Percentiles rank a stretch among this genome's conserved stretches.
These are phyloP conservation scores for Pterobdella sp. DNA, from an alignment of 2,888 invertebrate species.

Conservation along the genomic window DNA sequence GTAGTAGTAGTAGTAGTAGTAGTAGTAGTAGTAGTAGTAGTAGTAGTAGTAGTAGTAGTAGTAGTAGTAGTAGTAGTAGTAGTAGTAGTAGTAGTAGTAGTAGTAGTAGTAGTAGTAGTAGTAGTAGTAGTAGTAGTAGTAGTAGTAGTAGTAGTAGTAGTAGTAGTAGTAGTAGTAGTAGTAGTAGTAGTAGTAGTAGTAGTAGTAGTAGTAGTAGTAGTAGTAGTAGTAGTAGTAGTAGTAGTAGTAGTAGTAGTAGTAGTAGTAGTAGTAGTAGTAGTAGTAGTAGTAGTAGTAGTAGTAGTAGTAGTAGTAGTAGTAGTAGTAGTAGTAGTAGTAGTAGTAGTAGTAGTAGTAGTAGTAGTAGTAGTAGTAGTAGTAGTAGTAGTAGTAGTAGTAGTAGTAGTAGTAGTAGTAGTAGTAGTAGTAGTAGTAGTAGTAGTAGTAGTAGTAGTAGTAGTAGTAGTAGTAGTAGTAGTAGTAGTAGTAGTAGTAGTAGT, in stretches of 20 bases:
- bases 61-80: conserved; percentile 11
- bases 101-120: conserved; percentile 9
- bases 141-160: conserved; percentile 11
- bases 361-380: conserved; percentile 11
- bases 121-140: conserved; percentile 6
- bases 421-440: conserved; percentile 12
- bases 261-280: conserved; percentile 27
- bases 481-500: conserved; percentile 11
- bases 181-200: conserved; percentile 7
- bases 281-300: conserved; percentile 12
- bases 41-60: conserved; percentile 11
- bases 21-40: conserved; percentile 11
- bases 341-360: conserved; percentile 9
- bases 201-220: conserved; percentile 11
- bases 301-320: conserved; percentile 9
- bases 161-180: conserved; percentile 11
- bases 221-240: conserved; percentile 31
- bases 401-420: conserved; percentile 11
- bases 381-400: conserved; percentile 3
- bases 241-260: conserved; percentile 31
- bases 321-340: conserved; percentile 7
- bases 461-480: conserved; percentile 9
- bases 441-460: conserved; percentile 11
- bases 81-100: conserved; percentile 9
- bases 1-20: too few relatives aligned